A percentile compares a stretch with the other conserved stretches of the same genome.
Evolutionary conservation across 1,140 invertebrate species (phyloP).

Genomic region (Babylonia areolata): DNA sequence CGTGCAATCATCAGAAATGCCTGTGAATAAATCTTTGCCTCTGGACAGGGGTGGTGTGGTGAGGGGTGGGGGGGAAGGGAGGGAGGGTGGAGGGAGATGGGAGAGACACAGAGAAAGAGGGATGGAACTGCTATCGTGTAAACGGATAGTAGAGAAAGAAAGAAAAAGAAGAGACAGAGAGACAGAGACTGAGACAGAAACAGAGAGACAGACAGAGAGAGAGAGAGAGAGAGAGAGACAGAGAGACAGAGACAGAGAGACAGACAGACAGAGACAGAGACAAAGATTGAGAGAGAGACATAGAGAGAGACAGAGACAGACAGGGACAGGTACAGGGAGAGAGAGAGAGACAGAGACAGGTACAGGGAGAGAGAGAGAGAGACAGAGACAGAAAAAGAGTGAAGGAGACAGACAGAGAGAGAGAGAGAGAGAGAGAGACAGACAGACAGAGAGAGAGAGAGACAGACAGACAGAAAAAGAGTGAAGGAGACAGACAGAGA

Average conservation of each 20-base stretch:
- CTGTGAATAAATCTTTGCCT: too few relatives aligned
- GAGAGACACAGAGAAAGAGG: background rate
- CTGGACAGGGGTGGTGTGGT: too few relatives aligned
- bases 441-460: background rate
- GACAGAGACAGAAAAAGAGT: background rate
- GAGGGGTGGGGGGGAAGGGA: background rate
- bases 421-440: background rate
- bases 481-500: too few relatives aligned
- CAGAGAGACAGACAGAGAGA: background rate
- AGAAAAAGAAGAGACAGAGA: background rate
- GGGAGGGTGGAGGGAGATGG: background rate
- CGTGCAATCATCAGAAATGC: too few relatives aligned
- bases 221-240: constrained; percentile 3
- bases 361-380: background rate
- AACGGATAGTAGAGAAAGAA: too few relatives aligned
- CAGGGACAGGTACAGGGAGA: background rate
- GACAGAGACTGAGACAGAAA: background rate
- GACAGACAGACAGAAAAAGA: too few relatives aligned
- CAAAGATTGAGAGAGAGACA: background rate
- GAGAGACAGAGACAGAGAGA: background rate
- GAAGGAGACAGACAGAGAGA: background rate
- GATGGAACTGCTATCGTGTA: background rate
- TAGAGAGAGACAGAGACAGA: background rate
- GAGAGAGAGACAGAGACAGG: background rate
- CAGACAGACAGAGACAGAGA: background rate